Percentiles rank a stretch among this genome's conserved stretches.
These are phyloP conservation scores for Idaea aversata DNA, from an alignment of 2,888 invertebrate genomes.

Conservation along the genomic window DNA sequence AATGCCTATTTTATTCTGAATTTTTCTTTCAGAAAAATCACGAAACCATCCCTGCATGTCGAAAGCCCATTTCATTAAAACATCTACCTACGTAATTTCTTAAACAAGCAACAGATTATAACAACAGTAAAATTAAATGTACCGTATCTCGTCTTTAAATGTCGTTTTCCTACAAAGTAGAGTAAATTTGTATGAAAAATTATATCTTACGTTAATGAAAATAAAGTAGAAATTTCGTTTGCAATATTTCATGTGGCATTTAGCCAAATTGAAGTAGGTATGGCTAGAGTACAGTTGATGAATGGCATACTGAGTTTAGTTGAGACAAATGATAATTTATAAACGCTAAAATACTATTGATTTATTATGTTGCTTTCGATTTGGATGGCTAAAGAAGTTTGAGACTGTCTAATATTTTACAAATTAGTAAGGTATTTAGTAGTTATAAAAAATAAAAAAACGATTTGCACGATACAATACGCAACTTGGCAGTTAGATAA, in stretches of 20 bases:
- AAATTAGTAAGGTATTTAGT: neutral
- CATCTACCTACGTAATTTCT: slow-evolving; percentile 1
- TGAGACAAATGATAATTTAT: neutral
- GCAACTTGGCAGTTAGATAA: neutral
- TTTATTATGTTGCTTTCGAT: neutral
- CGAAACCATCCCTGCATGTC: neutral
- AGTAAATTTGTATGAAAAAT: neutral
- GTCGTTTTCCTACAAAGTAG: slow-evolving; percentile 8
- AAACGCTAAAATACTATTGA: neutral
- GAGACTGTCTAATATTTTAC: neutral
- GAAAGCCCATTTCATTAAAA: slow-evolving; percentile 1
- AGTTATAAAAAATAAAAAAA: neutral
- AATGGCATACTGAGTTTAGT: neutral
- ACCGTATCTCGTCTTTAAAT: slow-evolving; percentile 12
- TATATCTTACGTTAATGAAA: neutral
- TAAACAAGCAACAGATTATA: slow-evolving; percentile 4
- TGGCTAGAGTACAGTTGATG: neutral
- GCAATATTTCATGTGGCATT: neutral
- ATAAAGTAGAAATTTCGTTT: neutral
- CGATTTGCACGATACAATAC: neutral
- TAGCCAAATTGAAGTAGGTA: neutral
- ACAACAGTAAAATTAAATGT: slow-evolving; percentile 12
- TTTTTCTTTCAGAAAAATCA: neutral
- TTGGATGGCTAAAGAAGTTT: neutral
- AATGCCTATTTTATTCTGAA: neutral